phyloP scores from a whole-genome alignment of 2,797 vertebrate genomes.

The Enteromius argenteus region DNA sequence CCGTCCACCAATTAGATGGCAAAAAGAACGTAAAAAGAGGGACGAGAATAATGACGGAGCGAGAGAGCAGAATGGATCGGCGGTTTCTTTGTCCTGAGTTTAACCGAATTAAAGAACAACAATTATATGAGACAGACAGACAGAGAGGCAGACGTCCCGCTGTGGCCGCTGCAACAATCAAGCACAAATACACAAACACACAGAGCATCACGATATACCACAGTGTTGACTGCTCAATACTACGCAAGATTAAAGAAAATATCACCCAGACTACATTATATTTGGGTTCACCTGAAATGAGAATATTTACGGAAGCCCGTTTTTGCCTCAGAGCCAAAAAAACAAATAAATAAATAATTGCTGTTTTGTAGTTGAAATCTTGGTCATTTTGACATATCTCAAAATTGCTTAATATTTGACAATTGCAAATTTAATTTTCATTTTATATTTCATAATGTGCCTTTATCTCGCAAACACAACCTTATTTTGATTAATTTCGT shows the following conservation, averaged over 20 bases:
- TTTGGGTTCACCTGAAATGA: neutral
- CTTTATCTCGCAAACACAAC: neutral
- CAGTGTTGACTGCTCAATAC: neutral
- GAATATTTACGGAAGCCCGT: neutral
- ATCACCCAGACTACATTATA: neutral
- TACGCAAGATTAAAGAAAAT: neutral
- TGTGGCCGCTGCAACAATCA: neutral
- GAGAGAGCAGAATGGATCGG: conserved; percentile 44
- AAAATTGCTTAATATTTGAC: neutral
- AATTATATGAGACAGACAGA: conserved; percentile 43
- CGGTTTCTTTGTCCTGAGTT: conserved; percentile 46
- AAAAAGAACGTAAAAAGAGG: conserved; percentile 40
- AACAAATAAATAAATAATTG: neutral
- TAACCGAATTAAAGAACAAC: conserved; percentile 51
- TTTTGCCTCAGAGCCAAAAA: neutral
- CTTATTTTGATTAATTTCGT: neutral
- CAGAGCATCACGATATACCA: neutral
- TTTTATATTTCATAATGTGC: neutral
- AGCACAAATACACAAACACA: conserved; percentile 9
- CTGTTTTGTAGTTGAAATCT: neutral
- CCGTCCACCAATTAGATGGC: conserved; percentile 50
- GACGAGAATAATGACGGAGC: conserved; percentile 39
- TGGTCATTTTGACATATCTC: neutral
- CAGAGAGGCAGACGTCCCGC: conserved; percentile 28
- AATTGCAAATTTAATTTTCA: neutral